These are phyloP conservation scores for Coluber constrictor DNA, from an alignment of 2,797 vertebrate species.

Conservation along the genomic window DNA sequence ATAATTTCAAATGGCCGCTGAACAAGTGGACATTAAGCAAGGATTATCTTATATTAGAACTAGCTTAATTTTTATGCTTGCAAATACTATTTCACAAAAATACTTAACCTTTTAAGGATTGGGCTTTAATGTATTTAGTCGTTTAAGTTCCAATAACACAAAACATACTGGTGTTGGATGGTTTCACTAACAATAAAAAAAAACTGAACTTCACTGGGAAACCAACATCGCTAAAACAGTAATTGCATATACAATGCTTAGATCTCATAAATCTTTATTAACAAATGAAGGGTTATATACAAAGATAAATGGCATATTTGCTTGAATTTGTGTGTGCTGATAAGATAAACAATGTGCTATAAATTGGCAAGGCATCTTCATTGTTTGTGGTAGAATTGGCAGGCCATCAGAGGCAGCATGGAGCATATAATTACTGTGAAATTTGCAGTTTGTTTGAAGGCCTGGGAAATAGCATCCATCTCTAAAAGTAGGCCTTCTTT, in stretches of 20 bases:
- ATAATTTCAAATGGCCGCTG: background rate
- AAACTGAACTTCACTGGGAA: accelerated
- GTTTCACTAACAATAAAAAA: background rate
- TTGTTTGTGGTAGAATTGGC: slow-evolving; percentile 7
- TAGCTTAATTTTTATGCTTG: background rate
- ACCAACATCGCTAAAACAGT: background rate
- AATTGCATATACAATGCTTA: background rate
- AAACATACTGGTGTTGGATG: background rate
- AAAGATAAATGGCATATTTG: background rate
- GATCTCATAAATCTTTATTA: slow-evolving; percentile 1
- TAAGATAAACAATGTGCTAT: background rate
- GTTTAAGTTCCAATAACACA: background rate
- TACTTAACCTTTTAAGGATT: background rate
- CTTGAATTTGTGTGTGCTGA: background rate
- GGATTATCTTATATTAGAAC: no score
- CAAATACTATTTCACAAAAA: background rate
- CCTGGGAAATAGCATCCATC: slow-evolving; percentile 1
- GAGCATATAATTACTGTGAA: slow-evolving; percentile 1
- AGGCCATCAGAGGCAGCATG: background rate
- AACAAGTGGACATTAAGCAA: background rate
- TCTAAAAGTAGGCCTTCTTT: background rate
- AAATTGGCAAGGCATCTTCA: slow-evolving; percentile 3
- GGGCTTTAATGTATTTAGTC: background rate
- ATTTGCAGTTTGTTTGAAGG: background rate
- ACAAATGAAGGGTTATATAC: background rate